A percentile compares a stretch with the other conserved stretches of the same genome.
Conservation (phyloP, 2,113 vertebrate genomes). For the Carlito syrichta region DNA sequence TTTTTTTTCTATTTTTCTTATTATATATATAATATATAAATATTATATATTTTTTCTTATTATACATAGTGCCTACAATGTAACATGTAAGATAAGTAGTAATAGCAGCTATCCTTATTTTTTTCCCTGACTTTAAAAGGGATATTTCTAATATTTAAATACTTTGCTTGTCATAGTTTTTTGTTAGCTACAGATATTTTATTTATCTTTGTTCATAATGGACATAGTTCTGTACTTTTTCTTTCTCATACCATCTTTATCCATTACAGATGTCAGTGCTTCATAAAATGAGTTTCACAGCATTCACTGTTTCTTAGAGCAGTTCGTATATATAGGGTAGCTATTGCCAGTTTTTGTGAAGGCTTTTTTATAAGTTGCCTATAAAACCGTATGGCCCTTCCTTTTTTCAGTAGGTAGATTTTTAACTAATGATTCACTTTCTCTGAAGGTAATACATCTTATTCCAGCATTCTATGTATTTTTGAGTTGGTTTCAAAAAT, state of each 20-base stretch:
- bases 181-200: not conserved
- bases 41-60: not conserved
- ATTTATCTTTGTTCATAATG: not conserved
- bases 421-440: slow-evolving; percentile 6
- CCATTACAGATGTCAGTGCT: not conserved
- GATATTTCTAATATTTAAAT: not conserved
- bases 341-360: not conserved
- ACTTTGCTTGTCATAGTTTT: not conserved
- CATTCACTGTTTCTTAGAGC: not conserved
- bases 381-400: not conserved
- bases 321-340: not conserved
- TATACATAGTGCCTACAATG: not conserved
- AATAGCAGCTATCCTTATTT: not conserved
- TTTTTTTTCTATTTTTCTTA: not conserved
- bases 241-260: not conserved
- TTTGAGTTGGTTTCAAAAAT: not conserved
- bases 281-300: slow-evolving; percentile 35
- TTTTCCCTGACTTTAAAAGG: slow-evolving; percentile 7
- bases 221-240: not conserved
- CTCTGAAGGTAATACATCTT: not conserved
- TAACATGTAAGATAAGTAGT: not conserved
- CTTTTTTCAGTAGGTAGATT: not conserved
- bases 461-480: not conserved
- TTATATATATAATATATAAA: no score
- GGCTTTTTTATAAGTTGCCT: slow-evolving; percentile 22